A percentile compares a stretch with the other conserved stretches of the same genome.
These are phyloP conservation scores for Arrhamphus sclerolepis DNA, from an alignment of 2,797 vertebrate species.

Conservation along the genomic window DNA sequence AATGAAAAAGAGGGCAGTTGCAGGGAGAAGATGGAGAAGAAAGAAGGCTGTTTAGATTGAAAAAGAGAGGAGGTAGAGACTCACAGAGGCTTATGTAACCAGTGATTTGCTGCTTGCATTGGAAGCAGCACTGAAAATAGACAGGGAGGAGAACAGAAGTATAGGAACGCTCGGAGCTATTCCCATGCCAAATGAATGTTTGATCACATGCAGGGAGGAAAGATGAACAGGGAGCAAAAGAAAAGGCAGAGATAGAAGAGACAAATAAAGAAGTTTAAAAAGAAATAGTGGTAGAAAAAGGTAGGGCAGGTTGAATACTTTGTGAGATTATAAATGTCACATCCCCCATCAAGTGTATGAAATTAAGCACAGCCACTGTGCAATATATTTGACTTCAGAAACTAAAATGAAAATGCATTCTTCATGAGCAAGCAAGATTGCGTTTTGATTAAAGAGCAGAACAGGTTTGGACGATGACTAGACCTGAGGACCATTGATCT, in stretches of 20 bases:
- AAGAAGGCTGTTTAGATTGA: slow-evolving; percentile 48
- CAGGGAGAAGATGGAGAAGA: slow-evolving; percentile 38
- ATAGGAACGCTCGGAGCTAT: slow-evolving; percentile 78
- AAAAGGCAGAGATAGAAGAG: slow-evolving; percentile 47
- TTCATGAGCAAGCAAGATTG: not conserved
- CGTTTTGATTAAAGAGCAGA: slow-evolving; percentile 23
- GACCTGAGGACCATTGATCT: slow-evolving; percentile 27
- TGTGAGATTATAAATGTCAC: slow-evolving; percentile 17
- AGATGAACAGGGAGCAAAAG: slow-evolving; percentile 55
- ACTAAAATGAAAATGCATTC: not conserved
- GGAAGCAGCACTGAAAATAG: slow-evolving; percentile 82
- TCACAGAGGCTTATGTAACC: slow-evolving; percentile 77
- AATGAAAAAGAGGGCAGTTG: slow-evolving; percentile 32
- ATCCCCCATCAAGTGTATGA: not conserved
- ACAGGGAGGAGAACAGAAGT: slow-evolving; percentile 79
- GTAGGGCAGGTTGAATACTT: slow-evolving; percentile 15
- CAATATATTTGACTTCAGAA: slow-evolving; percentile 5
- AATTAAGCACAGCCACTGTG: slow-evolving; percentile 4
- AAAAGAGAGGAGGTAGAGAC: slow-evolving; percentile 58
- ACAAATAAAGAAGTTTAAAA: slow-evolving; percentile 47
- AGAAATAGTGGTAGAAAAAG: slow-evolving; percentile 29
- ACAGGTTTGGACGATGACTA: slow-evolving; percentile 18
- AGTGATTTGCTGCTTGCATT: slow-evolving; percentile 75
- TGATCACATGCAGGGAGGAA: slow-evolving; percentile 75
- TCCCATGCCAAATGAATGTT: slow-evolving; percentile 81